Percentiles rank a stretch among this genome's conserved stretches.
These are phyloP conservation scores for Ostrea edulis DNA, from an alignment of 1,140 invertebrate species.

Conservation along the genomic window DNA sequence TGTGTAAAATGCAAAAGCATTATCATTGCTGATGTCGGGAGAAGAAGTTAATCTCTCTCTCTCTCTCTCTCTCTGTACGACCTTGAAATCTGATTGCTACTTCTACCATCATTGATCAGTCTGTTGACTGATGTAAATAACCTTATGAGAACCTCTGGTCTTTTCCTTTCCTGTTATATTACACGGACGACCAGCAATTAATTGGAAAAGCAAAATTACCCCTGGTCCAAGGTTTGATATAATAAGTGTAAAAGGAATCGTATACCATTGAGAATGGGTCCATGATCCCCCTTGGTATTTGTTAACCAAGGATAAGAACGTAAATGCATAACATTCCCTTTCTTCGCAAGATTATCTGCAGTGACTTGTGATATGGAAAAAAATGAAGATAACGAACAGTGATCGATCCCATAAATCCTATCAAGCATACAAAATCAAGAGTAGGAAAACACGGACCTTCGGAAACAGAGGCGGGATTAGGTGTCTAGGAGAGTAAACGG, in stretches of 20 bases:
- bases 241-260: background rate
- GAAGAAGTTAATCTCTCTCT: too few species aligned
- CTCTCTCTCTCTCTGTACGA: background rate
- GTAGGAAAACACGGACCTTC: too few species aligned
- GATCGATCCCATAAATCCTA: too few species aligned
- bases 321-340: background rate
- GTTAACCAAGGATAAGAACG: background rate
- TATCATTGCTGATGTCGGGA: too few species aligned
- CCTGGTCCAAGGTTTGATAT: background rate
- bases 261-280: background rate
- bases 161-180: background rate
- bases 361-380: background rate
- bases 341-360: background rate
- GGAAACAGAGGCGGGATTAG: too few species aligned
- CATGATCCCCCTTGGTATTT: background rate
- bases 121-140: conserved; percentile 33
- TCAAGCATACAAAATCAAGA: too few species aligned
- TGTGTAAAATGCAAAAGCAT: too few species aligned
- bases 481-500: too few species aligned
- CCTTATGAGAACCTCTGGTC: conserved; percentile 4
- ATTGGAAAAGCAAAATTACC: conserved; percentile 3
- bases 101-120: background rate
- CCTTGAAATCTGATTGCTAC: background rate
- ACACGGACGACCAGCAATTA: conserved; percentile 6
- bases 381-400: too few species aligned